A percentile compares a stretch with the other conserved stretches of the same genome.
These are phyloP conservation scores for Pteropus rufus DNA, from an alignment of 2,797 vertebrate genomes.

Conservation along the genomic window DNA sequence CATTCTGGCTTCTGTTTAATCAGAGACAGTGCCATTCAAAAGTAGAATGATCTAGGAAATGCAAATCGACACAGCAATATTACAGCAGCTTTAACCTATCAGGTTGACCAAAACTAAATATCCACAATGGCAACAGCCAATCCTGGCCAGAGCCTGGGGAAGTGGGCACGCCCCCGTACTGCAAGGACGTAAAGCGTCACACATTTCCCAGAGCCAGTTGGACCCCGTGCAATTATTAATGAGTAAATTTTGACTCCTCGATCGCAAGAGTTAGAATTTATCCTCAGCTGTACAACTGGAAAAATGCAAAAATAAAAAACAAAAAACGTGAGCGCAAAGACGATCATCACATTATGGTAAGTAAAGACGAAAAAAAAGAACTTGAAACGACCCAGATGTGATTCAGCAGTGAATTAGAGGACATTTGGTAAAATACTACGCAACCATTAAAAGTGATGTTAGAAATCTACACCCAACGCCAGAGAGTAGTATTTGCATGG, in stretches of 20 bases:
- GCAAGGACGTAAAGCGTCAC: background rate
- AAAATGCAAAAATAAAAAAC: background rate
- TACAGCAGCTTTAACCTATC: background rate
- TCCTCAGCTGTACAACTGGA: background rate
- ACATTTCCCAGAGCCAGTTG: background rate
- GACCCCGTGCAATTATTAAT: background rate
- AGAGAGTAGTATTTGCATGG: background rate
- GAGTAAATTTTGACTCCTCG: background rate
- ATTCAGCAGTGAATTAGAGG: background rate
- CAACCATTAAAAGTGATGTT: background rate
- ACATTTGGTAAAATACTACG: background rate
- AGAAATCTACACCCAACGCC: background rate
- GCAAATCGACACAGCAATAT: background rate
- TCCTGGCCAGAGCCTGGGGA: background rate
- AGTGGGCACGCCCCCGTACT: rapidly evolving
- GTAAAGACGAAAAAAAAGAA: background rate
- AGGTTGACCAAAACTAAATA: background rate
- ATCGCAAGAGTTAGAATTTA: background rate
- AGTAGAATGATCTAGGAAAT: background rate
- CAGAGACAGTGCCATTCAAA: background rate
- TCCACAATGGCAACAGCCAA: background rate
- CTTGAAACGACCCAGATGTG: background rate
- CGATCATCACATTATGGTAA: background rate
- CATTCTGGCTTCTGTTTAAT: background rate
- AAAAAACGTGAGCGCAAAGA: background rate